Percentiles rank a stretch among this genome's conserved stretches.
Conservation (phyloP, 2,113 vertebrate species). For the Lathamus discolor region DNA sequence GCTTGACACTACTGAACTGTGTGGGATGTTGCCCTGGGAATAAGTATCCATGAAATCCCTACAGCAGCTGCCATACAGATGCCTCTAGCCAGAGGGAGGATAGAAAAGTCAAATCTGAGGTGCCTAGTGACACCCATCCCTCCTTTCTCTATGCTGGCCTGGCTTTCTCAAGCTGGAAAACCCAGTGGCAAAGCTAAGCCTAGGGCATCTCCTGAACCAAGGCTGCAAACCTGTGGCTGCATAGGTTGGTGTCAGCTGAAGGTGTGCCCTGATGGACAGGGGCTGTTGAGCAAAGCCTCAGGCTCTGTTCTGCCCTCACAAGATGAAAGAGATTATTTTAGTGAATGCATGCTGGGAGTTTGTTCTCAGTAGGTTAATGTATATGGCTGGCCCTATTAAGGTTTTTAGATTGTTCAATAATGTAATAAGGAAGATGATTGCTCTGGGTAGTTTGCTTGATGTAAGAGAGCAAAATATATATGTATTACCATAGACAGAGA, state of each 20-base stretch:
- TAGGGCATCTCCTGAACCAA: not conserved
- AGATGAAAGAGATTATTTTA: not conserved
- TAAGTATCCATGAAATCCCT: not conserved
- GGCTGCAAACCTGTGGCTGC: not conserved
- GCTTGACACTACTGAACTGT: rapidly evolving
- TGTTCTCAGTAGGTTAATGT: not conserved
- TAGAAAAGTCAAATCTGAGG: not conserved
- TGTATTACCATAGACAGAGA: not conserved
- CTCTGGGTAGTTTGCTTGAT: not conserved
- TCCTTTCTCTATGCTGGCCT: not conserved
- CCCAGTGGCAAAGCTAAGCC: not conserved
- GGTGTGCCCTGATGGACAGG: not conserved
- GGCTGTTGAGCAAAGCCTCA: not conserved
- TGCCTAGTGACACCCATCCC: not conserved
- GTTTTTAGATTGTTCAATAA: not conserved
- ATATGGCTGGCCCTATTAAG: not conserved
- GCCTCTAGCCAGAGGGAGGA: not conserved
- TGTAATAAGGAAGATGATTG: not conserved
- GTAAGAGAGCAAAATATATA: not conserved
- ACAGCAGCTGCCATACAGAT: rapidly evolving
- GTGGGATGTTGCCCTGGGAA: rapidly evolving
- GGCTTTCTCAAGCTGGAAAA: not conserved
- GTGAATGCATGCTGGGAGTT: not conserved
- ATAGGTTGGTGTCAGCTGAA: not conserved
- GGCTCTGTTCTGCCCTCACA: not conserved